These are phyloP conservation scores for Noctilio leporinus DNA, from an alignment of 2,113 vertebrate species.

Conservation along the genomic window DNA sequence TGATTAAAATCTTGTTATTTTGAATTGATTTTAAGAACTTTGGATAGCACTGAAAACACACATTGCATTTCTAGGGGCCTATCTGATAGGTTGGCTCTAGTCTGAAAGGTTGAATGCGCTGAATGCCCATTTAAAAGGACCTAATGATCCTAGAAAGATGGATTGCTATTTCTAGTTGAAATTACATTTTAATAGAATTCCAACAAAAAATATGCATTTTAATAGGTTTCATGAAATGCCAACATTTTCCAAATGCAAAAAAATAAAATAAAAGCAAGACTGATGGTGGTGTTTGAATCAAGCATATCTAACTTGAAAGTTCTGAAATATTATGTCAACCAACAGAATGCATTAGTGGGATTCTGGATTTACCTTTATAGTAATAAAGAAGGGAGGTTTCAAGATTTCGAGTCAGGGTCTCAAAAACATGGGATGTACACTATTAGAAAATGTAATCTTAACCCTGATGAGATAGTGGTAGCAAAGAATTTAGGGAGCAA, in stretches of 20 bases:
- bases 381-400: background rate
- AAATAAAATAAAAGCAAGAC: background rate
- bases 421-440: background rate
- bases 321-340: background rate
- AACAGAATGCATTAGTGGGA: background rate
- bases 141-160: slow-evolving; percentile 24
- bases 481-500: background rate
- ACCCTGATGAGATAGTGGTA: background rate
- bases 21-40: slow-evolving; percentile 3
- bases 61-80: background rate
- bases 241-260: slow-evolving; percentile 9
- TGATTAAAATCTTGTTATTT: background rate
- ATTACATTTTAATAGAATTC: slow-evolving; percentile 39
- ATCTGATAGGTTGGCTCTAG: background rate
- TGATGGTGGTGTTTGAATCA: background rate
- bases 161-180: background rate
- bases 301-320: background rate
- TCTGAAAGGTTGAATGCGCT: background rate
- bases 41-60: background rate
- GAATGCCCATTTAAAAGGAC: slow-evolving; percentile 13
- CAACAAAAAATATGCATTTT: slow-evolving; percentile 19
- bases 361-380: background rate
- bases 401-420: background rate
- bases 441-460: background rate
- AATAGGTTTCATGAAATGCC: background rate